phyloP scores from a whole-genome alignment of 2,888 invertebrate genomes.

The Crossocerus cetratus region DNA sequence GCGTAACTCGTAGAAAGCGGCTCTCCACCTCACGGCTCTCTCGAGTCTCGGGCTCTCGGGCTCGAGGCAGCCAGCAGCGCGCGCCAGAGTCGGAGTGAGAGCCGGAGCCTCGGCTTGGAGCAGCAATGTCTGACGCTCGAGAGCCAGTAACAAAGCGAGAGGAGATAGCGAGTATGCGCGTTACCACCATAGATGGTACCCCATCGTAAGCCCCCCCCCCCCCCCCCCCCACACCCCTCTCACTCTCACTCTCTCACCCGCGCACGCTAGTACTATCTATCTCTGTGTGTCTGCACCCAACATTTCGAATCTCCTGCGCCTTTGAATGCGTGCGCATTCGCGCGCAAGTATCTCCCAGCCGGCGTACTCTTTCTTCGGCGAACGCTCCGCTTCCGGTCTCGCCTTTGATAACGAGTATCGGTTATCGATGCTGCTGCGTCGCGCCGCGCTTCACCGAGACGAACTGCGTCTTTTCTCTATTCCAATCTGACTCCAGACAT shows the following conservation, averaged over 20 bases:
- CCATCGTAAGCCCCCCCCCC: conserved; percentile 14
- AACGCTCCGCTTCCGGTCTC: conserved; percentile 54
- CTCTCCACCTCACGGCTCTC: conserved; percentile 35
- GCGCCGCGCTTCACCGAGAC: too few relatives aligned
- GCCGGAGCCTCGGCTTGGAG: neutral
- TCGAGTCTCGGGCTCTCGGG: conserved; percentile 8
- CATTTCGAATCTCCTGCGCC: conserved; percentile 51
- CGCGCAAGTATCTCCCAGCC: conserved; percentile 32
- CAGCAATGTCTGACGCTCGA: neutral
- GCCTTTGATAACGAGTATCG: conserved; percentile 62
- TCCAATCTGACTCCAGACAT: conserved; percentile 54
- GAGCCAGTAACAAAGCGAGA: conserved; percentile 19
- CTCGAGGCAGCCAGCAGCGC: conserved; percentile 16
- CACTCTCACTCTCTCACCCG: too few relatives aligned
- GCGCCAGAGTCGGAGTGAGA: conserved; percentile 1
- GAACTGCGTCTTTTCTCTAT: conserved; percentile 35
- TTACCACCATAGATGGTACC: conserved; percentile 37
- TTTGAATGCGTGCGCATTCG: conserved; percentile 42
- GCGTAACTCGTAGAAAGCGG: conserved; percentile 73
- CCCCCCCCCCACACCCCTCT: too few relatives aligned
- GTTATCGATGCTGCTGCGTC: conserved; percentile 50
- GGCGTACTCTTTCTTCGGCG: conserved; percentile 30
- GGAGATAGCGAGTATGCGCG: conserved; percentile 10
- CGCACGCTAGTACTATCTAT: conserved; percentile 17
- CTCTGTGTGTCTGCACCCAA: conserved; percentile 41